Evolutionary conservation across 35 echinoderm and acorn worm species (phyloP).

Genomic region (Heliocidaris erythrogramma): DNA sequence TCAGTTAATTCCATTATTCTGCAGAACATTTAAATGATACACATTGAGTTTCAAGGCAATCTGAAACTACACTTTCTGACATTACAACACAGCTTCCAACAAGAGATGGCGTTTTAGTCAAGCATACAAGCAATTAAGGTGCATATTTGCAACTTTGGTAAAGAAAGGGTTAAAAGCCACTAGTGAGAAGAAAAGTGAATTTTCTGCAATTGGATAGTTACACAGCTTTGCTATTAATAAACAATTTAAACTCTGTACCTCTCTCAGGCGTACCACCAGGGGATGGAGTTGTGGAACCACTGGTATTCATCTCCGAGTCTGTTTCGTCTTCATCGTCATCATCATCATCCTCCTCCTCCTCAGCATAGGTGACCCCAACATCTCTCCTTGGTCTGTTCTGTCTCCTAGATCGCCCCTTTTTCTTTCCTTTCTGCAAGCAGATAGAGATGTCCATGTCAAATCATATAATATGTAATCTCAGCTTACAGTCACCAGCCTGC

Average conservation of each 20-base stretch:
- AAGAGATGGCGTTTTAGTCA: no score
- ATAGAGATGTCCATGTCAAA: neutral
- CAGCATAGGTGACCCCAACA: neutral
- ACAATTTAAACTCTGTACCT: neutral
- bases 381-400: conserved; percentile 22
- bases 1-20: neutral
- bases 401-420: conserved; percentile 24
- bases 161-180: no score
- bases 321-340: conserved; percentile 20
- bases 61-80: no score
- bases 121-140: no score
- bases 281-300: neutral
- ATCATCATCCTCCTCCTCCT: conserved; percentile 22
- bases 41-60: neutral
- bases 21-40: neutral
- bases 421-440: conserved; percentile 7
- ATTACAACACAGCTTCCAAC: no score
- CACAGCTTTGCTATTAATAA: no score
- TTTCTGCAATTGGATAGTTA: no score
- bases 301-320: conserved; percentile 10
- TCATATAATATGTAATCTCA: no score
- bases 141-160: no score
- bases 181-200: no score
- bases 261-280: neutral
- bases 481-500: no score